Base-by-base conservation (phyloP, 2,113 vertebrate genomes). In the Eudyptes chrysolophus region DNA sequence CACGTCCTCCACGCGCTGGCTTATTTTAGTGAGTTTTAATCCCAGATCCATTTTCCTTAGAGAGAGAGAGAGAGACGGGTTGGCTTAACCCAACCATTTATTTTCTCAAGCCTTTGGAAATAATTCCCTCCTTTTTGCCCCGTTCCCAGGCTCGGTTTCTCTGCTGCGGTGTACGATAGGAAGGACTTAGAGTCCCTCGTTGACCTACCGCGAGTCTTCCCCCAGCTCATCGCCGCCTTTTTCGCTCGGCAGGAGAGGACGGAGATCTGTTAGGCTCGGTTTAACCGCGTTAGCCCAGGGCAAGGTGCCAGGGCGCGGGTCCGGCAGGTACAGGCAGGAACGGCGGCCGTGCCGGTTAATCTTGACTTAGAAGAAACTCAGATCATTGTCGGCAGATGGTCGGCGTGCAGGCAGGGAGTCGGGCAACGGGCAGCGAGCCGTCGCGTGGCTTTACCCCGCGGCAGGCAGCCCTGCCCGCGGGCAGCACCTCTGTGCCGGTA, bases 101-200 rank as follows among this genome's bases (percentile, higher is more conserved):
- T 13, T 46, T 48, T 65, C 27, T 14, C 12, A 16, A 38, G 52
- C 42, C 18, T n/a, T 49, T 15, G 26, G 48, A 36, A 20, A 16
- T 5, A 20, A 64, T 48, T 34, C 40, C 3, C 18, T 65, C 17
- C n/a, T 58, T 55, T 49, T 49, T 7, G 17, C 30, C n/a, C n/a
- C 19, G 0, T 38, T 30, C 25, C 25, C 30, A 13, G 19, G 36
- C 40, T 38, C 6, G 2, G 20, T 54, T n/a, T 36, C 16, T 48
- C 7, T 5, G 49, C 30, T 7, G 1, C 4, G 0, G 30, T 1
- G 61, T 22, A 5, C 7, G 7, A 11, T 24, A 16, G 42, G 52
- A 82, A 46, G 58, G 58, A 55, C 13, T 62, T 10, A 5, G 36
- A 8, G 48, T 26, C 49, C 8, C 44, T 75, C 27, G 7, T 7